Base-by-base conservation (phyloP, 2,888 invertebrate genomes). In the Aphidius colemani region DNA sequence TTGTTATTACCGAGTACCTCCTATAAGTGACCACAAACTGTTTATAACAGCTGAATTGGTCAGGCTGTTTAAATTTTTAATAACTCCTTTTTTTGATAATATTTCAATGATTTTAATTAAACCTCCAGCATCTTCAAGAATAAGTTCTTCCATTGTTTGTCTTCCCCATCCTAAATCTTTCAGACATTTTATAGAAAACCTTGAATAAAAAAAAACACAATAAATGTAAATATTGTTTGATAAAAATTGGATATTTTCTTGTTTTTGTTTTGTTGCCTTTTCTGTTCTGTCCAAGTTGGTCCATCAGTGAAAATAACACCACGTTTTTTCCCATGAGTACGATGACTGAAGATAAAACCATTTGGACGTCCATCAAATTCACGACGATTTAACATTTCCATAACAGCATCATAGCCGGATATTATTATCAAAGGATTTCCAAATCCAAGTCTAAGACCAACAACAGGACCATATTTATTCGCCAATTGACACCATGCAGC, bases 261-360 rank as follows among this genome's bases (percentile, higher is more conserved):
- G 11, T n/a, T 59, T 53, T 44, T 46, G 53, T 51, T 59, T 49
- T 7, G n/a, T 13, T 63, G 78, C 79, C 76, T 87, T 69, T 89
- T 85, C 70, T 91, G 90, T 63, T 87, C 86, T 64, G 83, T 85
- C 90, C 90, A 92, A 51, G 87, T 74, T 7, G 84, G 82, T 0
- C 91, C 91, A 68, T 92, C 91, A 1, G 87, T 85, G 69, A 90
- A 90, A 2, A 90, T 87, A n/a, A 91, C 85, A 6, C 90, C 89
- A 60, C 86, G 81, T 77, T 86, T 83, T 74, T 87, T 85, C 13
- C 90, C 90, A 63, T 89, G 86, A 45, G 89, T 88, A 66, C 91
- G 83, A 67, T 88, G 80, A 63, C 86, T 84, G 68, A 88, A 86
- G 70, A 90, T 87, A 75, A 89, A 90, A 45, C 87, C 89, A 69